phyloP scores from a whole-genome alignment of 2,888 invertebrate genomes.

The Leptogaster cylindrica region DNA sequence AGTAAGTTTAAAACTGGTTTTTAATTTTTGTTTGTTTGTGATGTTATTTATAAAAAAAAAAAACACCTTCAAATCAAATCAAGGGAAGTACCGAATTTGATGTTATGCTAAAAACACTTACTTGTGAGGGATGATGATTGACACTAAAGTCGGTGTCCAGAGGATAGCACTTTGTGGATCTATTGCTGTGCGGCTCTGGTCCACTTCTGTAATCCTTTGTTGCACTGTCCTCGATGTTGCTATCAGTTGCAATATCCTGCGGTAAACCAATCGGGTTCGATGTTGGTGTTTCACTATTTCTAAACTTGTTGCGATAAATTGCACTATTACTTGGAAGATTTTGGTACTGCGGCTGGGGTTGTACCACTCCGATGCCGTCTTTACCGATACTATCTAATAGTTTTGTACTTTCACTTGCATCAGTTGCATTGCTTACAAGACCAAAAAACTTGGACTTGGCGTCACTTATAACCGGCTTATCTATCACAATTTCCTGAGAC shows the following conservation, averaged over 20 bases:
- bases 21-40: no score
- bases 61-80: no score
- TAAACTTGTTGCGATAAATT: constrained; percentile 49
- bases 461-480: constrained; percentile 59
- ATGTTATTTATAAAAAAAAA: no score
- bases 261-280: background rate
- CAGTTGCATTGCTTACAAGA: constrained; percentile 47
- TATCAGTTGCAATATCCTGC: background rate
- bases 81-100: no score
- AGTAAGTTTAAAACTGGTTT: no score
- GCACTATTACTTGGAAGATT: constrained; percentile 56
- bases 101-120: constrained; percentile 1
- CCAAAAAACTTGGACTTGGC: constrained; percentile 62
- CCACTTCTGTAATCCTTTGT: background rate
- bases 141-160: constrained; percentile 31
- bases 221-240: background rate
- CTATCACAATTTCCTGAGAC: background rate
- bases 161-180: constrained; percentile 37
- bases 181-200: constrained; percentile 11
- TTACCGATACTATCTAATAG: background rate
- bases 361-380: background rate
- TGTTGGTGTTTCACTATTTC: background rate
- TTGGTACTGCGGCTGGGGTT: constrained; percentile 54
- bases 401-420: background rate
- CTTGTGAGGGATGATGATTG: constrained; percentile 43